Base-by-base conservation (phyloP, 1,140 invertebrate genomes). In the Calosoma granatense region DNA sequence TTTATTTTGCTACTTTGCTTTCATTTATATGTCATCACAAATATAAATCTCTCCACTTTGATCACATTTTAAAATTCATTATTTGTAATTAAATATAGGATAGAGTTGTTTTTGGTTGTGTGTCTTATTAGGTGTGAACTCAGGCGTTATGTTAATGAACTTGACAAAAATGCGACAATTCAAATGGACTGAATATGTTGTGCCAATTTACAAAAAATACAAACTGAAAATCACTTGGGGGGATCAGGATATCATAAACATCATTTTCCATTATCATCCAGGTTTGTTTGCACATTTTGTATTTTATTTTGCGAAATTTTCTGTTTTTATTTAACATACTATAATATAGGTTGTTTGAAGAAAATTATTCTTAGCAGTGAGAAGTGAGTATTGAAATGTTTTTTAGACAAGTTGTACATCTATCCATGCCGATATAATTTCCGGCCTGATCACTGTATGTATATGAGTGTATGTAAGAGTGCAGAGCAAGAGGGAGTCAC, bases 191-290 rank as follows among this genome's bases (percentile, higher is more conserved):
- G 78, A 86, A 57, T 87, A 92, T 70, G 81, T 97, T 1, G 77
- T 86, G 53, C 84, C 88, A 11, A 88, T 94, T 62, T 89, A 91
- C 71, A 82, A 88, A 62, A 83, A 90, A 68, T 97, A 91, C 73
- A 87, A 84, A 63, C 67, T 87, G 6, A 86, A 91, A 66, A 92
- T 97, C 51, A 92, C 90, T 2, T 97, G 91, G 90, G 94, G 94
- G n/a, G 94, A 97, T 75, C 94, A 97, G 74, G 94, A 97, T 76
- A 92, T 97, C 57, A 92, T 97, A 60, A 97, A 97, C 70, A 94
- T 97, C 60, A 87, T 95, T 64, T 96, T 97, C 70, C 87, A 93
- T 73, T 90, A 86, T 73, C 85, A 94, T 79, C 85, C 90, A 64
- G 82, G 83, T 85, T 12, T 12, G 41, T 17, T n/a, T n/a, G n/a